phyloP scores from a whole-genome alignment of 2,888 invertebrate species.

The Tiphia femorata region DNA sequence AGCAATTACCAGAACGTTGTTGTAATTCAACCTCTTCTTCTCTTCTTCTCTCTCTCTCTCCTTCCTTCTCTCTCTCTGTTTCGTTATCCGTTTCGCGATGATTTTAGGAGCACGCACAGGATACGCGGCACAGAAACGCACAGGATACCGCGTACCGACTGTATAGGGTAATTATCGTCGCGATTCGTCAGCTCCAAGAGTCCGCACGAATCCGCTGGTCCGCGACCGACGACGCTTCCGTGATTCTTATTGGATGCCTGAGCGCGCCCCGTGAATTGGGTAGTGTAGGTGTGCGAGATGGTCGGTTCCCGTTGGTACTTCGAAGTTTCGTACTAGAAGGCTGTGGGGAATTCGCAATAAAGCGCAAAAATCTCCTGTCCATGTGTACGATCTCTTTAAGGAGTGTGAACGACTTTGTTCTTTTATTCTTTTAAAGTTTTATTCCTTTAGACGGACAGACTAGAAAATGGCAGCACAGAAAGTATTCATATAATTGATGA shows the following conservation, averaged over 20 bases:
- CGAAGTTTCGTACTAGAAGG: no score
- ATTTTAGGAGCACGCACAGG: neutral
- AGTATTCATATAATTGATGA: no score
- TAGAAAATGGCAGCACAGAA: no score
- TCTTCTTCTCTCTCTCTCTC: neutral
- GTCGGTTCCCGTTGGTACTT: no score
- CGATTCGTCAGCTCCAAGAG: slow-evolving; percentile 37
- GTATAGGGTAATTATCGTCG: slow-evolving; percentile 60
- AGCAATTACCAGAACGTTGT: slow-evolving; percentile 62
- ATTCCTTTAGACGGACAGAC: no score
- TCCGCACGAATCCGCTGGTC: slow-evolving; percentile 51
- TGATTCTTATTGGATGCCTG: slow-evolving; percentile 44
- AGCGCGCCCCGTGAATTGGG: no score
- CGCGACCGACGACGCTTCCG: slow-evolving; percentile 46
- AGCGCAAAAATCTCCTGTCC: no score
- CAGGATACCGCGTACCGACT: slow-evolving; percentile 62
- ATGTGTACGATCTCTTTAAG: no score
- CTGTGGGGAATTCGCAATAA: no score
- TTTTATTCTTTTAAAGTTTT: no score
- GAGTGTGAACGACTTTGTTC: no score
- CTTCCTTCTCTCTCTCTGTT: slow-evolving; percentile 1
- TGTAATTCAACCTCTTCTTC: neutral
- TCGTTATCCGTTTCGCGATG: neutral
- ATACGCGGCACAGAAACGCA: slow-evolving; percentile 34
- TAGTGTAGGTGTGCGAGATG: no score